Percentiles rank a stretch among this genome's conserved stretches.
phyloP scores from a whole-genome alignment of 2,888 invertebrate species.

The Drymonia ruficornis region DNA sequence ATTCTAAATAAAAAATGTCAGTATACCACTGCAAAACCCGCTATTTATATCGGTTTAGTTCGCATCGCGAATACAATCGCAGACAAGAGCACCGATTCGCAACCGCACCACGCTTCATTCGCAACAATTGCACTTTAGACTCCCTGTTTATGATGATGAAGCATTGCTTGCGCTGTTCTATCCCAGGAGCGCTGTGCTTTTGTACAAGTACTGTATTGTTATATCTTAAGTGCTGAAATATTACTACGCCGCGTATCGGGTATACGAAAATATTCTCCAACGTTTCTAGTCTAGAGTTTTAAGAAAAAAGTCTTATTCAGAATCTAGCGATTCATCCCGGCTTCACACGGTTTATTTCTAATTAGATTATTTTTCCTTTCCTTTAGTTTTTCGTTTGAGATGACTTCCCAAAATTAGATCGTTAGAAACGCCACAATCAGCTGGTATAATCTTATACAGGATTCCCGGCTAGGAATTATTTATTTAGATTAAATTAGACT shows the following conservation, averaged over 20 bases:
- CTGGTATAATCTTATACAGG: too few relatives aligned
- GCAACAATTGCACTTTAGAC: slow-evolving; percentile 43
- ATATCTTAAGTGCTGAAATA: slow-evolving; percentile 80
- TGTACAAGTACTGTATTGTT: slow-evolving; percentile 72
- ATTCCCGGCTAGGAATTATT: too few relatives aligned
- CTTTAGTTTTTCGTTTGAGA: too few relatives aligned
- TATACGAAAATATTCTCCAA: slow-evolving; percentile 65
- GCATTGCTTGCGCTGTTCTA: slow-evolving; percentile 64
- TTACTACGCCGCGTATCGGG: slow-evolving; percentile 62
- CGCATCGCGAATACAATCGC: slow-evolving; percentile 8
- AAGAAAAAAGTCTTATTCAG: too few relatives aligned
- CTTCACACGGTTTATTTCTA: too few relatives aligned
- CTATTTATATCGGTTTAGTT: background rate
- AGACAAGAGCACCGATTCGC: slow-evolving; percentile 24
- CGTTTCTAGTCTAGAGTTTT: too few relatives aligned
- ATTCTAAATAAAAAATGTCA: background rate
- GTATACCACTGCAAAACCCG: background rate
- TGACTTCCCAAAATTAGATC: too few relatives aligned
- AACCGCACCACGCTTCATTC: slow-evolving; percentile 32
- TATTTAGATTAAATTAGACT: too few relatives aligned
- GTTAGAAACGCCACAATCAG: too few relatives aligned
- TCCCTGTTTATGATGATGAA: slow-evolving; percentile 65
- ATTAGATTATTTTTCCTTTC: too few relatives aligned
- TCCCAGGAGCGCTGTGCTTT: slow-evolving; percentile 67
- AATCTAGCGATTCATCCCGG: too few relatives aligned